These are phyloP conservation scores for Hylaeus anthracinus DNA, from an alignment of 1,140 invertebrate species.

Conservation along the genomic window DNA sequence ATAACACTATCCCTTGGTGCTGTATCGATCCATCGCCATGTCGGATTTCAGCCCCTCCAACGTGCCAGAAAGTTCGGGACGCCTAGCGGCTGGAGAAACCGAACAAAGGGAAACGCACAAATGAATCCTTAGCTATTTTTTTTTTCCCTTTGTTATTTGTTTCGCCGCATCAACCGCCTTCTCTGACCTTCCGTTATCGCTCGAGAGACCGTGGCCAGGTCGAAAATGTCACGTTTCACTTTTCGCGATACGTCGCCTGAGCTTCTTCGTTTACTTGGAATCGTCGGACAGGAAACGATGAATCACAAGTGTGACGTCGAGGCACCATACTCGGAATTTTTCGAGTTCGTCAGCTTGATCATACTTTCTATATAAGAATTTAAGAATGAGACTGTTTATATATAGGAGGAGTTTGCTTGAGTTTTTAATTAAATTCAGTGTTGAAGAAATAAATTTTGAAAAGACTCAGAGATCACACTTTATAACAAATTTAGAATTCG, in stretches of 20 bases:
- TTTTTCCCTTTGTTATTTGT: constrained; percentile 27
- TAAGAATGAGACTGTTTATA: neutral
- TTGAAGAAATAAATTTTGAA: no score
- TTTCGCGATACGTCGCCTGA: neutral
- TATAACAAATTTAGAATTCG: no score
- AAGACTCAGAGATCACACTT: no score
- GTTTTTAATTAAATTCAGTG: no score
- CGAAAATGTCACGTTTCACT: constrained; percentile 6
- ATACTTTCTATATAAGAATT: neutral
- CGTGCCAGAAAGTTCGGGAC: constrained; percentile 56
- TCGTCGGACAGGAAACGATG: neutral
- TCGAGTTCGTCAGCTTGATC: neutral
- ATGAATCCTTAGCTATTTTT: constrained; percentile 41
- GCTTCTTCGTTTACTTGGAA: rapidly evolving
- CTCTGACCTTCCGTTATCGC: neutral
- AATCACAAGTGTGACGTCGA: neutral
- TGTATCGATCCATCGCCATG: constrained; percentile 69
- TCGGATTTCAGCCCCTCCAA: constrained; percentile 55
- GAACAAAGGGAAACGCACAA: constrained; percentile 58
- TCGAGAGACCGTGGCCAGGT: no score
- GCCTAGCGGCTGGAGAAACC: constrained; percentile 40
- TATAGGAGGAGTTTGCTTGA: no score
- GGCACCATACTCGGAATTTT: neutral
- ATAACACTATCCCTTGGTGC: constrained; percentile 69
- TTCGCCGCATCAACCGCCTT: neutral